Evolutionary conservation across 2,797 vertebrate genomes (phyloP).

Genomic region (Rhynchonycteris naso): DNA sequence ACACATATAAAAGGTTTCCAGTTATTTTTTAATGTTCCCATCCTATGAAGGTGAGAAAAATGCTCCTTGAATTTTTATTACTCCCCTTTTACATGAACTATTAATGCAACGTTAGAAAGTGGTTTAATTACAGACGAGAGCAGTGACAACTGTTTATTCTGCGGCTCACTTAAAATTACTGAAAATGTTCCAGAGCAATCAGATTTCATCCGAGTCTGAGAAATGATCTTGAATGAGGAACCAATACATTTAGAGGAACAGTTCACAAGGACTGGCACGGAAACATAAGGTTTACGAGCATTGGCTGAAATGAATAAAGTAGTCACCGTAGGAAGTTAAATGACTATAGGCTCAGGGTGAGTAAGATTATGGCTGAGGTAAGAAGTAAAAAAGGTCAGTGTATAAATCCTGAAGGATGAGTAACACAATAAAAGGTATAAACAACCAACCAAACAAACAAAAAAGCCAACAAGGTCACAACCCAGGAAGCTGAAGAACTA

Average conservation of each 20-base stretch:
- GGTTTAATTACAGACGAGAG: constrained; percentile 3
- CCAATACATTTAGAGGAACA: background rate
- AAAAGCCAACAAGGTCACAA: background rate
- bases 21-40: background rate
- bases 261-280: background rate
- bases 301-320: background rate
- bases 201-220: constrained; percentile 5
- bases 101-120: background rate
- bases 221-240: background rate
- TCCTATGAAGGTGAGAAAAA: background rate
- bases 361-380: background rate
- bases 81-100: background rate
- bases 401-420: background rate
- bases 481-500: background rate
- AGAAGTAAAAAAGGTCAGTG: background rate
- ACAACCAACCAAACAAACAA: background rate
- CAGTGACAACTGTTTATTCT: constrained; percentile 20
- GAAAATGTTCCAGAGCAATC: background rate
- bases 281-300: background rate
- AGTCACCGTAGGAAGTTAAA: background rate
- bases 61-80: background rate
- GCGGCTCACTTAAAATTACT: background rate
- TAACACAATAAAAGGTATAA: background rate
- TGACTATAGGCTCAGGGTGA: background rate
- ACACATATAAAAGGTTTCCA: background rate